Conservation (phyloP, 2,113 vertebrate genomes). For the Atlantisia rogersi region DNA sequence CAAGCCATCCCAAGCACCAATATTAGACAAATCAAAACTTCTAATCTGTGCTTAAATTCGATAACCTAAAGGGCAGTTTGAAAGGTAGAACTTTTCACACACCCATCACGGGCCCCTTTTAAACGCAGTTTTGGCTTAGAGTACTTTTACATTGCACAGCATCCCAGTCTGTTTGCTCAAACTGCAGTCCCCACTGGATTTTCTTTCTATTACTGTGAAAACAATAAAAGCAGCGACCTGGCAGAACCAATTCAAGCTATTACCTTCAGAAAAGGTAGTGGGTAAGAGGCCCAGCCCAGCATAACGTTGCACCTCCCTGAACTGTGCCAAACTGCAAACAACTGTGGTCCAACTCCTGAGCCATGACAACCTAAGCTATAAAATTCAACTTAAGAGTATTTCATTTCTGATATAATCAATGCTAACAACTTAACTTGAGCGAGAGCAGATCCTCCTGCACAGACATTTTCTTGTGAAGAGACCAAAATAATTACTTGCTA, state of each 20-base stretch:
- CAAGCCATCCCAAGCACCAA: background rate
- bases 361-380: background rate
- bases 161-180: background rate
- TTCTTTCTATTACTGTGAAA: background rate
- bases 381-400: background rate
- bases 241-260: background rate
- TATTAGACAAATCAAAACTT: background rate
- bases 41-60: background rate
- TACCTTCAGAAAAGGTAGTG: background rate
- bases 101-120: background rate
- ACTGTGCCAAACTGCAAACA: background rate
- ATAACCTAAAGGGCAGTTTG: background rate
- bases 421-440: background rate
- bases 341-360: background rate
- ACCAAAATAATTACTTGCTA: background rate
- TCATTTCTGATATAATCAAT: background rate
- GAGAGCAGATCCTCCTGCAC: background rate
- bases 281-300: background rate
- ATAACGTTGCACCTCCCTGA: background rate
- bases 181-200: background rate
- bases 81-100: background rate
- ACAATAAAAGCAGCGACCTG: background rate
- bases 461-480: background rate
- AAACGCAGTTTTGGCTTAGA: background rate
- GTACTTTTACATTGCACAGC: background rate